These are phyloP conservation scores for Agapetus fuscipes DNA, from an alignment of 2,888 invertebrate species.

Conservation along the genomic window DNA sequence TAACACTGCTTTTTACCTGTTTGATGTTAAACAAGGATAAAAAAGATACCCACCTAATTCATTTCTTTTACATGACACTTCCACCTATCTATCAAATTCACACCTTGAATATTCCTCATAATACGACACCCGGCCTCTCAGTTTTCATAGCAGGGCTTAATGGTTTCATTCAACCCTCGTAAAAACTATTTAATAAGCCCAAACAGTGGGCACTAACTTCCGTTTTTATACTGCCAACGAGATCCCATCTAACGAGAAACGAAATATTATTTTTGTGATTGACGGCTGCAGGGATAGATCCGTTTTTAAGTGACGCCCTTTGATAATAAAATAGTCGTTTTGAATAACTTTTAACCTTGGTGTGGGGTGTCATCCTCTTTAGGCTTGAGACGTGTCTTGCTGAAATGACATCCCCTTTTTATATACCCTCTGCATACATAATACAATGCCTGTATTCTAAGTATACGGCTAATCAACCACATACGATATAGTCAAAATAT, in stretches of 20 bases:
- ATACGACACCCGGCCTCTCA: too few relatives aligned
- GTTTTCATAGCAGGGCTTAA: too few relatives aligned
- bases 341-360: slow-evolving; percentile 20
- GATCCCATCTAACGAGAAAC: background rate
- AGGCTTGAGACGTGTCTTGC: slow-evolving; percentile 13
- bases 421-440: too few relatives aligned
- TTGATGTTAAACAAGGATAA: too few relatives aligned
- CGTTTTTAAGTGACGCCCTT: slow-evolving; percentile 7
- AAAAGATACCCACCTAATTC: too few relatives aligned
- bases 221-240: background rate
- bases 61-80: too few relatives aligned
- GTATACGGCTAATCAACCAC: slow-evolving; percentile 20
- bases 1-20: too few relatives aligned
- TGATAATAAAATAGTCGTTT: slow-evolving; percentile 19
- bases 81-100: too few relatives aligned
- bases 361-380: slow-evolving; percentile 8
- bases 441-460: slow-evolving; percentile 15
- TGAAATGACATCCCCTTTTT: slow-evolving; percentile 8
- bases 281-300: background rate
- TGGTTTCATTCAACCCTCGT: too few relatives aligned
- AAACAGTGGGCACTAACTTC: too few relatives aligned
- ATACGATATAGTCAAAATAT: background rate
- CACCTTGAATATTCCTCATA: too few relatives aligned
- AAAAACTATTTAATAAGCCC: background rate
- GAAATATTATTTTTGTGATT: background rate